A percentile compares a stretch with the other conserved stretches of the same genome.
Conservation (phyloP, 2,888 invertebrate species). For the Eupithecia inturbata region DNA sequence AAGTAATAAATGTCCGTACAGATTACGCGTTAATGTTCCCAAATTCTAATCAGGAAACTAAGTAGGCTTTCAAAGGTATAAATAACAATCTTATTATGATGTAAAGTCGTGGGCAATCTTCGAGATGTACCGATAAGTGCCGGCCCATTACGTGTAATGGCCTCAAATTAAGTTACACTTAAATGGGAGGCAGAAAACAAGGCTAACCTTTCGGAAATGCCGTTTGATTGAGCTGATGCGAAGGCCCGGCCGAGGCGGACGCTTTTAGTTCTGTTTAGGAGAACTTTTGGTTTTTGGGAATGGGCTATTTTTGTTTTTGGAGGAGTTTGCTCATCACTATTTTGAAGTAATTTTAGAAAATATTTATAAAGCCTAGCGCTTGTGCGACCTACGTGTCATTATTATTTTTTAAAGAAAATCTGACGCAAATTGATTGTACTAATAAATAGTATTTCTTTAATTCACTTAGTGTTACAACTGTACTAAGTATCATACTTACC, state of each 20-base stretch:
- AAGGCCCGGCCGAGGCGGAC: not conserved
- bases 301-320: not conserved
- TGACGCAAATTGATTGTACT: not conserved
- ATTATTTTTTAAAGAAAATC: not conserved
- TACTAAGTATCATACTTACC: too few species aligned
- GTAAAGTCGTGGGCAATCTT: slow-evolving; percentile 41
- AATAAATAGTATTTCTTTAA: too few species aligned
- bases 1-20: slow-evolving; percentile 12
- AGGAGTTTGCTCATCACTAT: not conserved
- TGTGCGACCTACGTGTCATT: not conserved
- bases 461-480: too few species aligned
- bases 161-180: slow-evolving; percentile 74
- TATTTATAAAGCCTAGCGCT: not conserved
- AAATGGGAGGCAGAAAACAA: slow-evolving; percentile 56
- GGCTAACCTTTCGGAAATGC: slow-evolving; percentile 48
- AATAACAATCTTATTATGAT: slow-evolving; percentile 41
- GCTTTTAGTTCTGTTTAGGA: not conserved
- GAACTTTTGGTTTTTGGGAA: not conserved
- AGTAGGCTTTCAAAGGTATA: slow-evolving; percentile 22
- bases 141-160: slow-evolving; percentile 71
- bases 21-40: slow-evolving; percentile 17
- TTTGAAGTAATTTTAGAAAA: not conserved
- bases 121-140: slow-evolving; percentile 70
- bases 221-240: slow-evolving; percentile 51
- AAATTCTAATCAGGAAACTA: slow-evolving; percentile 19